Evolutionary conservation across 2,797 vertebrate genomes (phyloP), one percentile per base, ranked within the genome.

Genomic region (Squalus acanthias): DNA sequence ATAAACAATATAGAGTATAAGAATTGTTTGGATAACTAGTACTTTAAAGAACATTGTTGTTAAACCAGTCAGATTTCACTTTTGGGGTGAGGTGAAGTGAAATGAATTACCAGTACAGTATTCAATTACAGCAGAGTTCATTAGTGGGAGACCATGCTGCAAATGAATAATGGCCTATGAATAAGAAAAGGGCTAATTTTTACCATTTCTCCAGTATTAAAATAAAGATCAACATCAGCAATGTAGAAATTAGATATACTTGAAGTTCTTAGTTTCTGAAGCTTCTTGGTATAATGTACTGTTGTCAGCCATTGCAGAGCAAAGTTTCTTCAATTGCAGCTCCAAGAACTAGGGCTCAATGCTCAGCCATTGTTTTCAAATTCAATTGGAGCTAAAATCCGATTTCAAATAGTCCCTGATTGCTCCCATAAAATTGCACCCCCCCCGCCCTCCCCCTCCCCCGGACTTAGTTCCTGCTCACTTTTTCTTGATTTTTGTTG

Each of bases 391-490:
- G 46, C 69, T 95, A 95, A 72, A 95, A 95, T 74, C 3, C 7
- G 70, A 10, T 39, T 46, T 70, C 67, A 50, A 26, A 53, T 57
- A 1, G 8, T 33, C 67, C 65, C 20, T 69, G 39, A 12, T 95
- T 95, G n/a, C 26, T 74, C 50, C n/a, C 1, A 29, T 3, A 33
- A 5, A 57, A 95, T 57, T 13, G 33, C 24, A 46, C 6, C 12
- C 9, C 17, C 10, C 65, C 20, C 22, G n/a, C 7, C 53, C 53
- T 24, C 26, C 10, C 39, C 1, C 10, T 3, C 17, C 10, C 65
- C 20, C 9, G 20, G 22, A 96, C 96, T 96, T 96, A 29, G 69
- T 95, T 82, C 85, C 88, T 97, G 88, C 67, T 70, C 1, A 65
- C 60, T 63, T 33, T 65, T 94, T 10, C 74, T 91, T 76, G 53